These are phyloP conservation scores for Argyresthia goedartella DNA, from an alignment of 2,888 invertebrate genomes.

Conservation along the genomic window DNA sequence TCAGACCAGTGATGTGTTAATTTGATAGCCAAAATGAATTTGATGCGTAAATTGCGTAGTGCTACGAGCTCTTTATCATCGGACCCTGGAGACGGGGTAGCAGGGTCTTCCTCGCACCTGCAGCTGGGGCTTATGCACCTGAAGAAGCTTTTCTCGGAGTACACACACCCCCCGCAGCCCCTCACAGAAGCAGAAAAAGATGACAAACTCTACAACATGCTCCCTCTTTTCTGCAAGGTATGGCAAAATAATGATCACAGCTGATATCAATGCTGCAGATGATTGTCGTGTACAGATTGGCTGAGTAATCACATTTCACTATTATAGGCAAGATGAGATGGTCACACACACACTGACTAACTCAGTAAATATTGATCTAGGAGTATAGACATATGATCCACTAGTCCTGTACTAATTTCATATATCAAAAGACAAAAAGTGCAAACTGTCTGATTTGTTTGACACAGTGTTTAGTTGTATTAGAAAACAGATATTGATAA, in stretches of 20 bases:
- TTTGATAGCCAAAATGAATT: slow-evolving; percentile 76
- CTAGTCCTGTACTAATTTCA: too few relatives aligned
- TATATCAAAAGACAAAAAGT: too few relatives aligned
- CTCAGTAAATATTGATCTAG: too few relatives aligned
- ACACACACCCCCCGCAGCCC: slow-evolving; percentile 88
- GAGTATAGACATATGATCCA: too few relatives aligned
- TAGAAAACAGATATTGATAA: too few relatives aligned
- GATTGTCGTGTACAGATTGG: too few relatives aligned
- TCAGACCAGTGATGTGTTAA: not conserved
- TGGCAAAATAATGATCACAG: slow-evolving; percentile 8
- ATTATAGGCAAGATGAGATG: too few relatives aligned
- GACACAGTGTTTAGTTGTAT: too few relatives aligned
- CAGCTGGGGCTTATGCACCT: slow-evolving; percentile 96
- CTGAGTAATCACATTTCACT: too few relatives aligned
- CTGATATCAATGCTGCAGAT: too few relatives aligned
- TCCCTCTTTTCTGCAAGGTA: slow-evolving; percentile 98
- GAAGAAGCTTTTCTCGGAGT: slow-evolving; percentile 95
- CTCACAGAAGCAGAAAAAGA: slow-evolving; percentile 87
- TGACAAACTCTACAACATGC: slow-evolving; percentile 95
- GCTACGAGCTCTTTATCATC: slow-evolving; percentile 54
- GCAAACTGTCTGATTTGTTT: too few relatives aligned
- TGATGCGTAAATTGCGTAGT: slow-evolving; percentile 90
- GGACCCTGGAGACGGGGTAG: slow-evolving; percentile 71
- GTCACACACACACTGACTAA: too few relatives aligned
- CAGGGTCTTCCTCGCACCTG: slow-evolving; percentile 80